Percentiles rank a stretch among this genome's conserved stretches.
These are phyloP conservation scores for Chironex yamaguchii DNA, from an alignment of 30 jellyfish, hydroid and myxozoan species.

Conservation along the genomic window DNA sequence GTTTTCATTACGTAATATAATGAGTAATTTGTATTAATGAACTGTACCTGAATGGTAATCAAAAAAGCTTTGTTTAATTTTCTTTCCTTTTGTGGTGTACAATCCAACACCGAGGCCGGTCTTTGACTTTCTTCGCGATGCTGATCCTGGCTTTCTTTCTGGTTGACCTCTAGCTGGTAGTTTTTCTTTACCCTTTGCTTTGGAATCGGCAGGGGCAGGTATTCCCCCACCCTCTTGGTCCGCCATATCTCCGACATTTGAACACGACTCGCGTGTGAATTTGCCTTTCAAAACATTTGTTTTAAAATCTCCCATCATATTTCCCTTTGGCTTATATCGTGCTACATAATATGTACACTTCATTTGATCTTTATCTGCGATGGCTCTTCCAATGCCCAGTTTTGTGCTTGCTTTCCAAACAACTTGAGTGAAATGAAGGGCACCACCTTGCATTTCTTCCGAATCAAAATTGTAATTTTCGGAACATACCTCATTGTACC, in stretches of 20 bases:
- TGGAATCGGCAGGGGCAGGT: too few relatives aligned
- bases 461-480: slow-evolving; percentile 79
- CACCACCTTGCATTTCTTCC: slow-evolving; percentile 27
- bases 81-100: too few relatives aligned
- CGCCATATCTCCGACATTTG: slow-evolving; percentile 41
- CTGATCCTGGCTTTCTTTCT: too few relatives aligned
- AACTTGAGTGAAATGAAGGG: slow-evolving; percentile 90
- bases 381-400: slow-evolving; percentile 89
- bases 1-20: too few relatives aligned
- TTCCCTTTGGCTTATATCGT: slow-evolving; percentile 76
- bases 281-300: slow-evolving; percentile 78
- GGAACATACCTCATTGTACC: slow-evolving; percentile 90
- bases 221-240: neutral
- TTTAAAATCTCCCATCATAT: slow-evolving; percentile 65
- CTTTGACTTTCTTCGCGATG: too few relatives aligned
- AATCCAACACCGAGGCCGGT: too few relatives aligned
- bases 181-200: too few relatives aligned
- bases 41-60: too few relatives aligned
- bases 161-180: too few relatives aligned
- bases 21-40: too few relatives aligned
- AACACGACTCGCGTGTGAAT: slow-evolving; percentile 33
- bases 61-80: too few relatives aligned
- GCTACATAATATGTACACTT: slow-evolving; percentile 79
- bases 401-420: slow-evolving; percentile 80
- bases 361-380: slow-evolving; percentile 51